Evolutionary conservation across 2,113 vertebrate genomes (phyloP).

Genomic region (Scomber scombrus): DNA sequence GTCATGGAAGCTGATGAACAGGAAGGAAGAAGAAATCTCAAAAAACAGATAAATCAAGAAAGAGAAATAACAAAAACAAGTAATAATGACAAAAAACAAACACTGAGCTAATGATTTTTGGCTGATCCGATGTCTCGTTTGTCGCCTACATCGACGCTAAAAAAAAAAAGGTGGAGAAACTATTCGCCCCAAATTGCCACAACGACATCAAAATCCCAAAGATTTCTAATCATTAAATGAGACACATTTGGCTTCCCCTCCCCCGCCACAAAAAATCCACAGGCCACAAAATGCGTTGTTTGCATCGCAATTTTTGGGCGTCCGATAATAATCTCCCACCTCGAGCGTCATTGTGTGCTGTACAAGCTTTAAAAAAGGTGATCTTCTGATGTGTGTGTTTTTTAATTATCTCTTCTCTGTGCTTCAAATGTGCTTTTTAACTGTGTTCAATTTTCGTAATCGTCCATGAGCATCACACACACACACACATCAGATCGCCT

Average conservation of each 20-base stretch:
- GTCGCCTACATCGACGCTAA: neutral
- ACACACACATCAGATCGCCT: neutral
- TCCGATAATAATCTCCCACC: neutral
- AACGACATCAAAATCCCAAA: neutral
- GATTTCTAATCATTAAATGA: too few relatives aligned
- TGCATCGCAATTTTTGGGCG: fast-evolving
- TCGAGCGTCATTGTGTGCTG: neutral
- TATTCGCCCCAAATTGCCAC: neutral
- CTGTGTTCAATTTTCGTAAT: neutral
- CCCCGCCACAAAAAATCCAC: too few relatives aligned
- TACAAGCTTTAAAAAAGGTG: neutral
- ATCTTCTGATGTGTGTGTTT: neutral
- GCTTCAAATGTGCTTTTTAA: slow-evolving; percentile 42
- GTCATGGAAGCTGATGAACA: slow-evolving; percentile 36
- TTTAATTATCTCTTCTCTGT: neutral
- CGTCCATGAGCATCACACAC: too few relatives aligned
- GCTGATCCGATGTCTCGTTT: neutral
- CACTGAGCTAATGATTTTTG: neutral
- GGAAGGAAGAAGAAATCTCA: slow-evolving; percentile 10
- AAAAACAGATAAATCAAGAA: slow-evolving; percentile 3
- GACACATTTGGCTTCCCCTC: too few relatives aligned
- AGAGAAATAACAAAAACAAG: neutral
- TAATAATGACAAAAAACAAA: neutral
- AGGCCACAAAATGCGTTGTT: neutral
- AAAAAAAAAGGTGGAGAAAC: neutral